phyloP scores from a whole-genome alignment of 2,888 invertebrate species.

The Podotricha telesiphe region DNA sequence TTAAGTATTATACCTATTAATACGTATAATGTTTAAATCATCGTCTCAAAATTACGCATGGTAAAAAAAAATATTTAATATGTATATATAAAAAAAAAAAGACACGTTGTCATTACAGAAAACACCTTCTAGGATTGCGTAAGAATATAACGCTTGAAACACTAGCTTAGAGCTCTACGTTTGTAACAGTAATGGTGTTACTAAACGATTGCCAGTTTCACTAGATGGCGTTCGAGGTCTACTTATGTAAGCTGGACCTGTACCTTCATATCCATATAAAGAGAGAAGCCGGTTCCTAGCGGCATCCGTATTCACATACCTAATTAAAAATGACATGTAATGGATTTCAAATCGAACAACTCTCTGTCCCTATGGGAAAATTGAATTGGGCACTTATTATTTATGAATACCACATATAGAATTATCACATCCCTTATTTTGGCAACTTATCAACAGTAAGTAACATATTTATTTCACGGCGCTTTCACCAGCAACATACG shows the following conservation, averaged over 20 bases:
- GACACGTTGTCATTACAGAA: background rate
- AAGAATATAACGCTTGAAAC: conserved; percentile 32
- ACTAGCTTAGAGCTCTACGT: conserved; percentile 34
- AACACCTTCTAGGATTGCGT: background rate
- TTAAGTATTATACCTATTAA: background rate
- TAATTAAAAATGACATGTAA: conserved; percentile 63
- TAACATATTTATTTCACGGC: conserved; percentile 32
- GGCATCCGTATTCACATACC: conserved; percentile 57
- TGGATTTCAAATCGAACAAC: conserved; percentile 23
- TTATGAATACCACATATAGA: background rate
- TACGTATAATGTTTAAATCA: too few species aligned
- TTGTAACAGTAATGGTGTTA: conserved; percentile 45
- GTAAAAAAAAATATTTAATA: background rate
- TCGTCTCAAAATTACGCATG: background rate
- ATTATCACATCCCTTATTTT: background rate
- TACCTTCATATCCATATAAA: conserved; percentile 61
- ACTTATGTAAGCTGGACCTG: conserved; percentile 56
- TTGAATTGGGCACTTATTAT: background rate
- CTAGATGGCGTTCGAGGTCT: conserved; percentile 55
- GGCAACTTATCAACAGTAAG: background rate
- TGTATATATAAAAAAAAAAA: background rate
- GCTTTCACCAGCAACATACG: conserved; percentile 29
- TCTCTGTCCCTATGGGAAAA: background rate
- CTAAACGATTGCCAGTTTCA: conserved; percentile 52
- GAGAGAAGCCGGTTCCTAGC: conserved; percentile 62